Base-by-base conservation (phyloP, 2,888 invertebrate species). In the Rhaphigaster nebulosa region DNA sequence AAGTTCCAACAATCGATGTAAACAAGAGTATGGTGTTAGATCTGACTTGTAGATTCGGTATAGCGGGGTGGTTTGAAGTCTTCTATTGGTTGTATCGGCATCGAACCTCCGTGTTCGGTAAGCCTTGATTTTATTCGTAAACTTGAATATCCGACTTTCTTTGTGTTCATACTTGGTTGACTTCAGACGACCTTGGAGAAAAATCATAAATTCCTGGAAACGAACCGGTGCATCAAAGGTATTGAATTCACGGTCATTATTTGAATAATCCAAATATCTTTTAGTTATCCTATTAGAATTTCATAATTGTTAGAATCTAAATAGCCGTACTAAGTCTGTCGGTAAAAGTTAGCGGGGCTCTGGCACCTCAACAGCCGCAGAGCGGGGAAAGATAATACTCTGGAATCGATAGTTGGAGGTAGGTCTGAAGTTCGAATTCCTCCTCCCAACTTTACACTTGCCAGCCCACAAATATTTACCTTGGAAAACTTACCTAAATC, bases 351-450 rank as follows among this genome's bases (percentile, higher is more conserved):
- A 29, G 34, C 5, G 20, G 23, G 34, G 2, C 34, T 38, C 38
- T 76, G 70, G 70, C 70, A 76, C 84, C 84, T 84, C 26, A 84
- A 84, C n/a, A 84, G 50, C 45, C 84, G n/a, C 84, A 84, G 84
- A 84, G 45, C 45, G 41, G 45, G 41, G 41, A 84, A 84, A 45
- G 84, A 84, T 84, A 84, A 84, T 84, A 84, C 45, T 15, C n/a
- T n/a, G 45, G 45, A 50, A 45, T 84, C 84, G 45, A 84, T 84
- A 84, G 45, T 84, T 84, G 45, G 45, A 84, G n/a, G n/a, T 50
- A 84, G n/a, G n/a, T 84, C 84, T n/a, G 4, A 84, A 84, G 84
- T 84, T 84, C n/a, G 84, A 84, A 84, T 84, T 84, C 45, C 84
- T 45, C 45, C 45, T 84, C 4, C 84, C n/a, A 50, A 84, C 84